phyloP scores from a whole-genome alignment of 2,113 vertebrate species.

The Lepidothrix coronata region DNA sequence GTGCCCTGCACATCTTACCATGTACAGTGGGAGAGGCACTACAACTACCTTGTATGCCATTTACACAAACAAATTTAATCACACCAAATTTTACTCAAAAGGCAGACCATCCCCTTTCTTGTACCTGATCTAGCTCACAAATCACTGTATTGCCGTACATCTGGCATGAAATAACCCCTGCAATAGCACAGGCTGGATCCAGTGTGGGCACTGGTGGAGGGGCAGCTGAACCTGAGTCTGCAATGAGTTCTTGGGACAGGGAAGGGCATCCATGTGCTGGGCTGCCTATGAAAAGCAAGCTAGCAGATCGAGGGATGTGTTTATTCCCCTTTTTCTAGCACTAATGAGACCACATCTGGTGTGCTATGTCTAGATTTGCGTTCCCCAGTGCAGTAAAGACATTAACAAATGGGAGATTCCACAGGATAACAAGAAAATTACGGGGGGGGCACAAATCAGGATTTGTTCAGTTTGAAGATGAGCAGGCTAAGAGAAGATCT shows the following conservation, averaged over 20 bases:
- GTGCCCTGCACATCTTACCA: not conserved
- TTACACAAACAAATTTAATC: not conserved
- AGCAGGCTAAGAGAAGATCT: not conserved
- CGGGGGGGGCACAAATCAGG: not conserved
- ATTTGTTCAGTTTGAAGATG: not conserved
- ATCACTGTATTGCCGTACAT: not conserved
- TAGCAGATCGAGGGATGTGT: not conserved
- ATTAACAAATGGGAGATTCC: not conserved
- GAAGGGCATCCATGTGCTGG: not conserved
- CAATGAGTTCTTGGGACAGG: not conserved
- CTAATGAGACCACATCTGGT: not conserved
- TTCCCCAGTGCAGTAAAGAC: not conserved
- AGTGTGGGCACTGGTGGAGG: not conserved
- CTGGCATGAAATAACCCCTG: not conserved
- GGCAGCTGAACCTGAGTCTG: not conserved
- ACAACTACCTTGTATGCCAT: not conserved
- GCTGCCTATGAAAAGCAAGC: not conserved
- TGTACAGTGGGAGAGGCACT: not conserved
- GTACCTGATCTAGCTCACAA: not conserved
- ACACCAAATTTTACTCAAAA: not conserved
- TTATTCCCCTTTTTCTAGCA: not conserved
- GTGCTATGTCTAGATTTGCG: not conserved
- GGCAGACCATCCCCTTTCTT: not conserved
- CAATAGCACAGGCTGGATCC: not conserved
- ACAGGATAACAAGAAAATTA: not conserved